Percentiles rank a stretch among this genome's conserved stretches.
Evolutionary conservation across 92 coral and sea anemone genomes (phyloP).

Genomic region (Epizoanthus ramosus): DNA sequence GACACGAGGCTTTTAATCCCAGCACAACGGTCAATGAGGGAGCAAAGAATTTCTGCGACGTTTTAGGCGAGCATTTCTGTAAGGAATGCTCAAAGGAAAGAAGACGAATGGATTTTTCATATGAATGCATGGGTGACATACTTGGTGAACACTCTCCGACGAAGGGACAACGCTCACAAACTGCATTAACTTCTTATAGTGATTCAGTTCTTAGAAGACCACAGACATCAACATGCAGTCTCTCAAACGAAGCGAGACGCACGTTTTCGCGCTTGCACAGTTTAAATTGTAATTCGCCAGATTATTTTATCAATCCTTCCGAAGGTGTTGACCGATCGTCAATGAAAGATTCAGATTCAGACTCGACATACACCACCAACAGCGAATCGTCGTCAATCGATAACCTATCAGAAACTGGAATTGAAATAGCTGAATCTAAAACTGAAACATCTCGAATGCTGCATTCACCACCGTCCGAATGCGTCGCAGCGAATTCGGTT

Average conservation of each 20-base stretch:
- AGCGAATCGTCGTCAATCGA: slow-evolving; percentile 17
- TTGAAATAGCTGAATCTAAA: slow-evolving; percentile 5
- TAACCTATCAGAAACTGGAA: slow-evolving; percentile 6
- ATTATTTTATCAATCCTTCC: slow-evolving; percentile 25
- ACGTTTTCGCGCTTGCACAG: neutral
- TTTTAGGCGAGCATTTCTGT: slow-evolving; percentile 27
- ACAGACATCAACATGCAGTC: neutral
- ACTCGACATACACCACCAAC: neutral
- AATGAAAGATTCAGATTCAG: slow-evolving; percentile 2
- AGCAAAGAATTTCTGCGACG: slow-evolving; percentile 17
- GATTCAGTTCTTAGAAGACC: neutral
- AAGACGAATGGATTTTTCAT: slow-evolving; percentile 4
- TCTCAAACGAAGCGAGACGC: slow-evolving; percentile 5
- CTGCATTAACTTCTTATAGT: neutral
- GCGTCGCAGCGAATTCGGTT: neutral
- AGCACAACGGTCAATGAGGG: slow-evolving; percentile 4
- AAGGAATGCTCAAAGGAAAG: slow-evolving; percentile 31
- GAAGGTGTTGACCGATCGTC: neutral
- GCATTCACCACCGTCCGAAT: neutral
- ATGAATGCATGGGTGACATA: neutral
- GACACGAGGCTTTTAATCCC: slow-evolving; percentile 13
- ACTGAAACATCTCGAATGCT: neutral
- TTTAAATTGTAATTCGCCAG: neutral
- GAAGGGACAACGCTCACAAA: neutral
- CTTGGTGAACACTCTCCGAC: neutral